A percentile compares a stretch with the other conserved stretches of the same genome.
phyloP scores from a whole-genome alignment of 2,888 invertebrate genomes.

The Lymantria dispar region DNA sequence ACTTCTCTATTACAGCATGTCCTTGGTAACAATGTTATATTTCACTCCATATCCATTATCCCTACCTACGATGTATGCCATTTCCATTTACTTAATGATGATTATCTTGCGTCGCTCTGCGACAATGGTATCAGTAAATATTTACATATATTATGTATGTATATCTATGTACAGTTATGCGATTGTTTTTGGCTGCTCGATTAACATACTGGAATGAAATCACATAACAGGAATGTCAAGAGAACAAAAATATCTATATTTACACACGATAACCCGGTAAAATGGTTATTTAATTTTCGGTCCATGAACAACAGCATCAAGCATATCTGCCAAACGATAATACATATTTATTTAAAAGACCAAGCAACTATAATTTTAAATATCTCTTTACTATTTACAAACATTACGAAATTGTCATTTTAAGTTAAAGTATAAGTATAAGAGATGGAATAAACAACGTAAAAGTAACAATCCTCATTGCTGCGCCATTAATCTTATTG shows the following conservation, averaged over 20 bases:
- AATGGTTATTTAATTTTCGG: conserved; percentile 33
- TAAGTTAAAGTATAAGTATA: conserved; percentile 57
- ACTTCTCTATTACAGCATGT: conserved; percentile 37
- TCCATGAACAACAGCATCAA: conserved; percentile 64
- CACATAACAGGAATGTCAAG: conserved; percentile 76
- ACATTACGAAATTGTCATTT: conserved; percentile 32
- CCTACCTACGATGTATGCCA: conserved; percentile 53
- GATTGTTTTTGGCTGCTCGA: conserved; percentile 65
- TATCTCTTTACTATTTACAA: conserved; percentile 68
- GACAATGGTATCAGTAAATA: conserved; percentile 67
- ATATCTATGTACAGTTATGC: conserved; percentile 72
- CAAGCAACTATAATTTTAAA: conserved; percentile 61
- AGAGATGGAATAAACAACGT: conserved; percentile 56
- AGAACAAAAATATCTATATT: conserved; percentile 59
- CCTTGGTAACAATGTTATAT: conserved; percentile 64
- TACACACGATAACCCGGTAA: conserved; percentile 55
- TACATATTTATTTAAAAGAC: conserved; percentile 47
- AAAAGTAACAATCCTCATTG: conserved; percentile 41
- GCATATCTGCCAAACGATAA: conserved; percentile 54
- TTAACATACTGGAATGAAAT: conserved; percentile 72
- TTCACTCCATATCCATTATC: conserved; percentile 44
- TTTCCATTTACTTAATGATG: conserved; percentile 46
- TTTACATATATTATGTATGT: conserved; percentile 65
- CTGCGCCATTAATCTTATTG: conserved; percentile 46
- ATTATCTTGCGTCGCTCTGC: conserved; percentile 66